Evolutionary conservation across 2,113 vertebrate species (phyloP).

Genomic region (Pelvicachromis taeniatus): DNA sequence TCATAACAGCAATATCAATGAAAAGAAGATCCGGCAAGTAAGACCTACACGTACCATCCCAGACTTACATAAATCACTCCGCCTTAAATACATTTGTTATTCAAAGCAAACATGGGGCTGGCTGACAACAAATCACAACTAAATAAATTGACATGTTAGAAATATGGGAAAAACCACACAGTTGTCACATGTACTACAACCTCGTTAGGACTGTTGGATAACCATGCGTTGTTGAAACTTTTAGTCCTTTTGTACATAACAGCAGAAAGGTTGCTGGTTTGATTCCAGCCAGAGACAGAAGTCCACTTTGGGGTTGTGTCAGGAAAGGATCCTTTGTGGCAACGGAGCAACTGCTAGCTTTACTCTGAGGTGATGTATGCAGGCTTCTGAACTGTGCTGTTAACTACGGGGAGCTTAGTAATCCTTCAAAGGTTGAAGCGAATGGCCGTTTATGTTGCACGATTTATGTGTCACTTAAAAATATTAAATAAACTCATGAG

Average conservation of each 20-base stretch:
- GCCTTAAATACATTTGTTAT: too few species aligned
- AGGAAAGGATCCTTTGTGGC: not conserved
- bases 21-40: too few species aligned
- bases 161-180: too few species aligned
- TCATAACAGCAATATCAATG: too few species aligned
- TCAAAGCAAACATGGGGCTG: too few species aligned
- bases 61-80: too few species aligned
- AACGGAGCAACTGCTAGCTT: not conserved
- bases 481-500: not conserved
- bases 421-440: rapidly evolving
- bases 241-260: not conserved
- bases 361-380: not conserved
- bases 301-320: not conserved
- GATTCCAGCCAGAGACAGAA: not conserved
- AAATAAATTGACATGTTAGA: too few species aligned
- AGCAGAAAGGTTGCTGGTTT: not conserved
- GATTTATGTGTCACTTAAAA: not conserved
- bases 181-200: not conserved
- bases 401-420: not conserved
- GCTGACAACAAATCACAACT: too few species aligned
- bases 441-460: not conserved
- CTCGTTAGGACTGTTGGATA: not conserved
- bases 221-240: not conserved
- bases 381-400: not conserved
- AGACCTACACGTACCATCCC: too few species aligned